phyloP scores from a whole-genome alignment of 2,797 vertebrate genomes.

The Remorina albescens region DNA sequence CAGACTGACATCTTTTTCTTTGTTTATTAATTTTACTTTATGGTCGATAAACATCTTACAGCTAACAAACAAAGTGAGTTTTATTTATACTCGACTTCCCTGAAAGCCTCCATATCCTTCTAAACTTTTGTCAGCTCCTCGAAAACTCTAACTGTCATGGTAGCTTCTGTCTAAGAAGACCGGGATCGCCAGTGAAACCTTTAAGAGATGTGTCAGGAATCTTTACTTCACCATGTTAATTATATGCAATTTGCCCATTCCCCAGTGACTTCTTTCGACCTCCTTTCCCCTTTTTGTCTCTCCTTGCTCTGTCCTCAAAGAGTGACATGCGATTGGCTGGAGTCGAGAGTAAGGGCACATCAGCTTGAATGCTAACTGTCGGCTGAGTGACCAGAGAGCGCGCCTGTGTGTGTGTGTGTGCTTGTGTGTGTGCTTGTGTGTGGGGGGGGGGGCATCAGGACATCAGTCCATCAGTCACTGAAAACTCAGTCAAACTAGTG shows the following conservation, averaged over 20 bases:
- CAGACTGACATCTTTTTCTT: conserved; percentile 7
- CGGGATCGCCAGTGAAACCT: conserved; percentile 24
- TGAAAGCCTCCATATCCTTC: not conserved
- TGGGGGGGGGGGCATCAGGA: conserved; percentile 6
- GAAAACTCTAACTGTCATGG: conserved; percentile 22
- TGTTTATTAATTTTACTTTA: not conserved
- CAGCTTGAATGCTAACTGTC: conserved; percentile 60
- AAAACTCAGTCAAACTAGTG: conserved; percentile 19
- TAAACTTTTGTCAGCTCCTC: conserved; percentile 11
- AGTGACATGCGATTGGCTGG: conserved; percentile 62
- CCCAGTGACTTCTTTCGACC: conserved; percentile 32
- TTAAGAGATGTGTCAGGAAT: conserved; percentile 59
- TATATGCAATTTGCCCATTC: conserved; percentile 58
- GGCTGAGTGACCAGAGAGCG: conserved; percentile 36
- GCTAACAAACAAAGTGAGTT: not conserved
- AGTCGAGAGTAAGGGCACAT: conserved; percentile 57
- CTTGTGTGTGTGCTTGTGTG: too few relatives aligned
- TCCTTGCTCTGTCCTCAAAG: conserved; percentile 48
- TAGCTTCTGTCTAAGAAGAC: conserved; percentile 28
- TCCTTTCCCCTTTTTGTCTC: conserved; percentile 18
- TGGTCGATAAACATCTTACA: not conserved
- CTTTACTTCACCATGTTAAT: conserved; percentile 59
- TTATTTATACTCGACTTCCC: not conserved
- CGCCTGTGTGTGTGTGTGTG: too few relatives aligned
- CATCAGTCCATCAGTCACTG: conserved; percentile 15